Conservation (phyloP, 2,888 invertebrate species). For the Folsomia manolachei region DNA sequence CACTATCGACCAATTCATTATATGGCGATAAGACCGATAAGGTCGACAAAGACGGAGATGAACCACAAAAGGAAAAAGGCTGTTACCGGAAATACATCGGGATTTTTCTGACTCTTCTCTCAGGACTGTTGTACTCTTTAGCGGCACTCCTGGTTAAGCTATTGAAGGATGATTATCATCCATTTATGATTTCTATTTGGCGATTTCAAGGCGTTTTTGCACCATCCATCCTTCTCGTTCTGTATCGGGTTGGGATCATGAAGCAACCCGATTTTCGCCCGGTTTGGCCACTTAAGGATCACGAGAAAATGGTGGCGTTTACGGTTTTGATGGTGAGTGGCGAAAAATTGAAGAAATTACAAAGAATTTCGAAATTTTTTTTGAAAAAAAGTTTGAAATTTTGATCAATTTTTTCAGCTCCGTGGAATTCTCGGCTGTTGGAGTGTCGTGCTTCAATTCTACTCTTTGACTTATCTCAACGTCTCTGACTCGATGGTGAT, state of each 20-base stretch:
- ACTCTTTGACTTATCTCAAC: slow-evolving; percentile 23
- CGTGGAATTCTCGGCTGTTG: slow-evolving; percentile 22
- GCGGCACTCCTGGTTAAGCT: slow-evolving; percentile 24
- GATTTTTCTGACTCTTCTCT: slow-evolving; percentile 19
- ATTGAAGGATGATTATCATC: slow-evolving; percentile 25
- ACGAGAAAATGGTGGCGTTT: slow-evolving; percentile 15
- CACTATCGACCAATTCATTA: too few species aligned
- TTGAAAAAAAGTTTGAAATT: background rate
- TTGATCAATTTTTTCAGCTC: slow-evolving; percentile 11
- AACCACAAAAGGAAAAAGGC: background rate
- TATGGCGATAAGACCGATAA: background rate
- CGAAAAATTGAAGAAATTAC: background rate
- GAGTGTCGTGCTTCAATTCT: slow-evolving; percentile 27
- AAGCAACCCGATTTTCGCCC: slow-evolving; percentile 15
- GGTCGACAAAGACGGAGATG: background rate
- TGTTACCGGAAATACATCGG: slow-evolving; percentile 21
- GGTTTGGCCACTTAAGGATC: slow-evolving; percentile 22
- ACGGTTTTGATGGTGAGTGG: slow-evolving; percentile 16
- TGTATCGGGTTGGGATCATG: slow-evolving; percentile 5
- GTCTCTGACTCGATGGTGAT: slow-evolving; percentile 31
- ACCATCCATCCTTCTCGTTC: slow-evolving; percentile 16
- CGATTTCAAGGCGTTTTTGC: slow-evolving; percentile 29
- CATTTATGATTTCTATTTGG: slow-evolving; percentile 24
- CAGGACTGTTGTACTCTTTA: slow-evolving; percentile 24
- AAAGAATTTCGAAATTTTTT: background rate